Evolutionary conservation across 2,888 invertebrate species (phyloP), one percentile per base, ranked within the genome.

Genomic region (Drosophila mimetica): DNA sequence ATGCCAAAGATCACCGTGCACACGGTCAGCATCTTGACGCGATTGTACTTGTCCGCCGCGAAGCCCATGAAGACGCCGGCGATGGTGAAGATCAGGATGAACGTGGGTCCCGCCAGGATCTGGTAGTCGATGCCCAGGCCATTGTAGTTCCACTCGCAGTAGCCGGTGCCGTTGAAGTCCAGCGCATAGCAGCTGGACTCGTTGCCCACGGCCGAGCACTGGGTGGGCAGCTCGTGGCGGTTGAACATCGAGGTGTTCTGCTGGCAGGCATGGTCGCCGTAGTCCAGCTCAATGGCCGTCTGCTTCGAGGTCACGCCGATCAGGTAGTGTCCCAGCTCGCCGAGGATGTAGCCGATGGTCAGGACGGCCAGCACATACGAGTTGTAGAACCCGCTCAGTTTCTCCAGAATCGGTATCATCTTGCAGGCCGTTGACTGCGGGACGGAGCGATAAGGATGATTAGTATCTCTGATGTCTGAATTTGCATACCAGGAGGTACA

Each of bases 71-170:
- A 93, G 9, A 98, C 95, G 1, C 98, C 98, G 34, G 96, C 95
- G 48, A 98, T 93, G 0, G 98, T 98, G 92, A 96, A 98, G 34
- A 98, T 95, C 1, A 97, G 95, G 90, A 98, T 97, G 92, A 97
- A 98, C 75, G 96, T 96, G 0, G 98, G 98, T 0, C 98, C 98
- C 0, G 98, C 98, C 69, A 98, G 92, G 72, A 98, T 94, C 92
- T 98, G 98, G 92, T 98, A 98, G 90, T 97, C 97, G 69, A 97
- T 93, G 11, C 98, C 98, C 57, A 97, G 93, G 0, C 98, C 98
- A 89, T 97, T 97, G 93, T 97, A 97, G 89, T 95, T 96, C 97
- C 97, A 98, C 89, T 96, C 96, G 92, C 98, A 98, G 90, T 96
- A 96, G 6, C 92, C 89, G 0, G 95, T 95, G 0, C 95, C 96